Conservation (phyloP, 2,888 invertebrate genomes). For the Oligia latruncula region DNA sequence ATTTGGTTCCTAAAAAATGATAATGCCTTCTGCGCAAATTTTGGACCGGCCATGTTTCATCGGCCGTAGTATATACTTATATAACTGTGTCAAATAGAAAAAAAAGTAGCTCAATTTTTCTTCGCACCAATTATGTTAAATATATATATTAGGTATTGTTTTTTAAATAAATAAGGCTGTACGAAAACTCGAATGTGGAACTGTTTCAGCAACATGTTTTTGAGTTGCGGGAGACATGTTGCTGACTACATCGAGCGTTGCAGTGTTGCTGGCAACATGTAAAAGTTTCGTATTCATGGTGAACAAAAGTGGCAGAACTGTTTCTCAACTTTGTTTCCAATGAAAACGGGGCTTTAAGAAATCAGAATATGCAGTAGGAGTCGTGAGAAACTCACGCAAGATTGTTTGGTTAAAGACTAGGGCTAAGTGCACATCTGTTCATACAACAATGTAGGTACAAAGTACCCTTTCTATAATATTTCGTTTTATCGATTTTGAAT, state of each 20-base stretch:
- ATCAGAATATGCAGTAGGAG: not conserved
- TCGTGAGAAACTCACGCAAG: constrained; percentile 4
- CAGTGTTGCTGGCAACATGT: constrained; percentile 7
- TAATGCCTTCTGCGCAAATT: not conserved
- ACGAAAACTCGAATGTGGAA: constrained; percentile 10
- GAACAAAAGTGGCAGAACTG: not conserved
- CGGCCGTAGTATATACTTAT: not conserved
- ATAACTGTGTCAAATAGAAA: constrained; percentile 48
- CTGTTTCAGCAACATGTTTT: not conserved
- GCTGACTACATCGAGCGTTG: not conserved
- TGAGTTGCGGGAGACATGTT: not conserved
- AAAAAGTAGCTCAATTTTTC: constrained; percentile 48
- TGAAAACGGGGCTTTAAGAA: not conserved
- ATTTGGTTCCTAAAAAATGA: not conserved
- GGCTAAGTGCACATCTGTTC: not conserved
- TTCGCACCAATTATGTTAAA: constrained; percentile 5
- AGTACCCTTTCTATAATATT: not conserved
- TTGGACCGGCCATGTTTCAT: not conserved
- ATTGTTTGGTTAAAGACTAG: not conserved
- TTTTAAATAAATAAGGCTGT: constrained; percentile 4
- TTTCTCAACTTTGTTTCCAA: not conserved
- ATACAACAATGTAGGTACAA: constrained; percentile 7
- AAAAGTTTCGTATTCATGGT: not conserved
- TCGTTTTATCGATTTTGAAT: constrained; percentile 10
- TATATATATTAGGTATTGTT: not conserved